Evolutionary conservation across 2,113 vertebrate species (phyloP).

Genomic region (Hemiscyllium ocellatum): DNA sequence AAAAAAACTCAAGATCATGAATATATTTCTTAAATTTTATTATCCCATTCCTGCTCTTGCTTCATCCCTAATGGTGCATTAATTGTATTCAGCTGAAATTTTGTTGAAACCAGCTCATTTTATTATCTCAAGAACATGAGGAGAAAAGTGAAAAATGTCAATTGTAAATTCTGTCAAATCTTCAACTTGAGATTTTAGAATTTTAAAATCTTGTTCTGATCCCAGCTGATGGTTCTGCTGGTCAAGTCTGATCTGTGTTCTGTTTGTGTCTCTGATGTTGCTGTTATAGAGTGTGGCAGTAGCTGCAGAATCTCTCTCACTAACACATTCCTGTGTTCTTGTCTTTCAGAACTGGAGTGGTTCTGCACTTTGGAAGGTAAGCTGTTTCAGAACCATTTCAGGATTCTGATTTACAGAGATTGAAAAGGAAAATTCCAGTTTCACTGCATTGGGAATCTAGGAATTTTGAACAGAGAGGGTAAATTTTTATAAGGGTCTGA

Average conservation of each 20-base stretch:
- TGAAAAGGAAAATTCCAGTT: background rate
- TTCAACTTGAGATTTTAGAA: background rate
- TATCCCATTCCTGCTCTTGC: background rate
- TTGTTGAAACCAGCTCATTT: background rate
- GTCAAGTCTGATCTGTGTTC: background rate
- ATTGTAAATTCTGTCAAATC: background rate
- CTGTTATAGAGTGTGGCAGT: too few relatives aligned
- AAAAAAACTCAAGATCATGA: too few relatives aligned
- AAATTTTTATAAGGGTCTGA: too few relatives aligned
- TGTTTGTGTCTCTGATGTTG: background rate
- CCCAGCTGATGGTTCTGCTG: too few relatives aligned
- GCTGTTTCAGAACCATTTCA: background rate
- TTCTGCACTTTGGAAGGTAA: slow-evolving; percentile 10
- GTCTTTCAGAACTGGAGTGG: background rate
- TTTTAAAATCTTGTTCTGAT: too few relatives aligned
- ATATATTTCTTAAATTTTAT: too few relatives aligned
- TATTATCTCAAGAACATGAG: background rate
- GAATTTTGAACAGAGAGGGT: background rate
- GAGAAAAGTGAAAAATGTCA: background rate
- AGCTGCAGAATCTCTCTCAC: background rate
- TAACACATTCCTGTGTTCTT: background rate
- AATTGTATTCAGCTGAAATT: background rate
- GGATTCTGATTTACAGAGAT: background rate
- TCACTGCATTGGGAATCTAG: background rate
- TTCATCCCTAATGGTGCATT: background rate